A percentile compares a stretch with the other conserved stretches of the same genome.
Evolutionary conservation across 2,797 vertebrate genomes (phyloP).

Genomic region (Enteromius unitaeniatus): DNA sequence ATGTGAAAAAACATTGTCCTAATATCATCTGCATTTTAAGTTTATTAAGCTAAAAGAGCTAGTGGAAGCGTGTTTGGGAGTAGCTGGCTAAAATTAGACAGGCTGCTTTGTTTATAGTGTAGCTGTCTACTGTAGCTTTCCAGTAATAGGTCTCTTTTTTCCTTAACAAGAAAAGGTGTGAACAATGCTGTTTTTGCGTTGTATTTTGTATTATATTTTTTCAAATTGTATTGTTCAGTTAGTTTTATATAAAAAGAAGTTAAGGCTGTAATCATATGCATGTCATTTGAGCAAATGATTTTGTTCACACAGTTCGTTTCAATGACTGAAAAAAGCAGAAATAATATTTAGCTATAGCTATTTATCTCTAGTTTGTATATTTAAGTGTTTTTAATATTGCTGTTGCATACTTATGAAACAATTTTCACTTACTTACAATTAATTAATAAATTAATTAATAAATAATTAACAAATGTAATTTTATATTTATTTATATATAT

Average conservation of each 20-base stretch:
- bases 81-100: not conserved
- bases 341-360: not conserved
- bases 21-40: not conserved
- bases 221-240: not conserved
- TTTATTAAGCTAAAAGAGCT: slow-evolving; percentile 9
- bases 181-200: not conserved
- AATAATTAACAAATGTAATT: no score
- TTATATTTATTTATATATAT: no score
- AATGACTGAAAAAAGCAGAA: not conserved
- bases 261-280: not conserved
- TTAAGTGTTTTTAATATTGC: not conserved
- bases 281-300: not conserved
- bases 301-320: not conserved
- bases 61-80: slow-evolving; percentile 49
- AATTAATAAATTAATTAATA: no score
- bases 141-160: not conserved
- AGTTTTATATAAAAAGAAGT: not conserved
- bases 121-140: not conserved
- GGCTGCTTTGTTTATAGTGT: no score
- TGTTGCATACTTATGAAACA: not conserved
- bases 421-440: not conserved
- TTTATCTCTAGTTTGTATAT: not conserved
- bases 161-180: not conserved
- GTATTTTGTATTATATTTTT: not conserved
- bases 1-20: not conserved